A percentile compares a stretch with the other conserved stretches of the same genome.
Evolutionary conservation across 2,113 vertebrate genomes (phyloP).

Genomic region (Triplophysa dalaica): DNA sequence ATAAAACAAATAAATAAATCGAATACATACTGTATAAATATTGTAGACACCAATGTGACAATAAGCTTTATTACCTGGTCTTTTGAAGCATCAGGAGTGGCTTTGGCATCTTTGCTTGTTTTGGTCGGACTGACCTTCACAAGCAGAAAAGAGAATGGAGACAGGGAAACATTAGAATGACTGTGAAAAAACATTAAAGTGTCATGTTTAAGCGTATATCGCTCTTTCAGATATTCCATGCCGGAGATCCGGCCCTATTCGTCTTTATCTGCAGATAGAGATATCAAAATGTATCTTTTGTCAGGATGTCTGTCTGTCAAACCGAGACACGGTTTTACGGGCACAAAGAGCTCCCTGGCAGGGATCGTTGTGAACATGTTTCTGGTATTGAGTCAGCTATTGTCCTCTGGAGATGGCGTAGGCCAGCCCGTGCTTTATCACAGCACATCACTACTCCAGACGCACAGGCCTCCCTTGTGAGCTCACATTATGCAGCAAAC

Average conservation of each 20-base stretch:
- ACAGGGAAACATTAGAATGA: slow-evolving; percentile 46
- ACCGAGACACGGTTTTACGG: slow-evolving; percentile 54
- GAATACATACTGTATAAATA: background rate
- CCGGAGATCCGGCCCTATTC: background rate
- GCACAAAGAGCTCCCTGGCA: slow-evolving; percentile 65
- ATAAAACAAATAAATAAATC: no score
- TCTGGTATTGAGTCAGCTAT: slow-evolving; percentile 71
- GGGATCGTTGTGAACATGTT: slow-evolving; percentile 65
- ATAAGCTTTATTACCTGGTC: slow-evolving; percentile 70
- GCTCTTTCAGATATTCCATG: slow-evolving; percentile 34
- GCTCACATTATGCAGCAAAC: slow-evolving; percentile 71
- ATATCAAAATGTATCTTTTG: slow-evolving; percentile 3
- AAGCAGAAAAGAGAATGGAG: slow-evolving; percentile 47
- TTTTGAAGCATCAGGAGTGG: slow-evolving; percentile 67
- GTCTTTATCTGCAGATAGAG: background rate
- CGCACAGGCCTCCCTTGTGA: slow-evolving; percentile 75
- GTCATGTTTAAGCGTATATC: slow-evolving; percentile 24
- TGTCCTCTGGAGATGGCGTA: slow-evolving; percentile 78
- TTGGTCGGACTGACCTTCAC: slow-evolving; percentile 72
- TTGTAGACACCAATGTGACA: background rate
- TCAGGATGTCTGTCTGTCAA: slow-evolving; percentile 48
- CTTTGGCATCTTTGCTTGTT: slow-evolving; percentile 71
- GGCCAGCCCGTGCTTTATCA: slow-evolving; percentile 76
- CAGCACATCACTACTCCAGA: slow-evolving; percentile 68
- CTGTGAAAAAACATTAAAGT: slow-evolving; percentile 34